phyloP scores from a whole-genome alignment of 2,113 vertebrate species.

The Lepidothrix coronata region DNA sequence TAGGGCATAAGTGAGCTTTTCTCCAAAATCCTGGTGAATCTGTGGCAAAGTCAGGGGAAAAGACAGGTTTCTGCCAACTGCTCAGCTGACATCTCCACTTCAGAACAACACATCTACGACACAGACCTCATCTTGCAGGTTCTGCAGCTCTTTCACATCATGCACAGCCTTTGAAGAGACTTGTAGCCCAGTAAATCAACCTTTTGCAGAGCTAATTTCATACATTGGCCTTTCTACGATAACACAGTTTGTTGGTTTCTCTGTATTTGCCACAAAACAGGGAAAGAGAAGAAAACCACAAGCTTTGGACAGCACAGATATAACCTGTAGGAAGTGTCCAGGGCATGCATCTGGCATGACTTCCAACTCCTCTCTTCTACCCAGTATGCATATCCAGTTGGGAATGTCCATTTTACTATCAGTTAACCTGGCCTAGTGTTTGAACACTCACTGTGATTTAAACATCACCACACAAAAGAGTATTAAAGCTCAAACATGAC shows the following conservation, averaged over 20 bases:
- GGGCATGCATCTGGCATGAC: background rate
- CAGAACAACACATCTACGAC: fast-evolving
- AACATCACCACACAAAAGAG: background rate
- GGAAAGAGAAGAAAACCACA: background rate
- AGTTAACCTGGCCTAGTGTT: background rate
- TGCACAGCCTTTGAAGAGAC: background rate
- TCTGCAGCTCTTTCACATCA: background rate
- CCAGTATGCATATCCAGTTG: background rate
- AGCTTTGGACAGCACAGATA: background rate
- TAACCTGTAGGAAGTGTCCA: background rate
- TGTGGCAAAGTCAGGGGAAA: background rate
- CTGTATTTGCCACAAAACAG: background rate
- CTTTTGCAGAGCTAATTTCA: background rate
- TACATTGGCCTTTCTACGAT: background rate
- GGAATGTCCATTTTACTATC: background rate
- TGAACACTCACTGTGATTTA: background rate
- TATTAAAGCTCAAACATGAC: background rate
- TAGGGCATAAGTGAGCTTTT: background rate
- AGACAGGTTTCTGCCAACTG: background rate
- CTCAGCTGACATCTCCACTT: background rate
- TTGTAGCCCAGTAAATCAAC: background rate
- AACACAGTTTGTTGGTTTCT: background rate
- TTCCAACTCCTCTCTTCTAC: background rate
- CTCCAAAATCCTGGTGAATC: background rate
- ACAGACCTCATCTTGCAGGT: background rate